Base-by-base conservation (phyloP, 2,888 invertebrate genomes). In the Caenorhabditis zanzibari region DNA sequence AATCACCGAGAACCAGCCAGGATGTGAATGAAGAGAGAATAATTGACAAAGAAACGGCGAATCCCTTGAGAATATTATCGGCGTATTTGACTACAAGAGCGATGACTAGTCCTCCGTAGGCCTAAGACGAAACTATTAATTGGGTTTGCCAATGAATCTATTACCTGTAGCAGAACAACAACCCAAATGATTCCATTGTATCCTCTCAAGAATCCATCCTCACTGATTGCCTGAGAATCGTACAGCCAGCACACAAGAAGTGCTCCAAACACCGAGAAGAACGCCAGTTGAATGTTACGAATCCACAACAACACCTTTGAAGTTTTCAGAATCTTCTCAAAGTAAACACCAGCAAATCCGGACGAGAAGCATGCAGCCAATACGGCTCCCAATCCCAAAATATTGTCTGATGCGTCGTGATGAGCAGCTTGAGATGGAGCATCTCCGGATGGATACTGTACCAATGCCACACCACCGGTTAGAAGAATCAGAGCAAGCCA, bases 401-500 rank as follows among this genome's bases (percentile, higher is more conserved):
- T 19, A 35, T 84, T 85, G 64, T 87, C 85, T n/a, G 85, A 85
- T 14, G 81, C 64, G 32, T 82, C 83, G 58, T 81, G 66, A 35
- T 61, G 35, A 2, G 38, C 26, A 9, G 59, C 47, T 7, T 69
- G 9, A 26, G 64, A 44, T 44, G 76, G 64, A 12, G 73, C 59
- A 22, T 73, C 83, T 49, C 84, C 76, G 59, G 75, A 80, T 19
- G 81, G 79, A 24, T 81, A 81, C n/a, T 94, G 93, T n/a, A 94
- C 93, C 10, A 93, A 88, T 14, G 93, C 92, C 14, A 93, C 93
- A n/a, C 94, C 98, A 38, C 94, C 91, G 9, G 97, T 95, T 22
- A 98, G 94, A 9, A 97, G 93, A 1, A 96, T 93, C 58, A 98
- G 93, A 0, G 98, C 96, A 49, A 95, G 93, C 98, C 98, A 98